Evolutionary conservation across 2,797 vertebrate species (phyloP).

Genomic region (Cetoscarus ocellatus): DNA sequence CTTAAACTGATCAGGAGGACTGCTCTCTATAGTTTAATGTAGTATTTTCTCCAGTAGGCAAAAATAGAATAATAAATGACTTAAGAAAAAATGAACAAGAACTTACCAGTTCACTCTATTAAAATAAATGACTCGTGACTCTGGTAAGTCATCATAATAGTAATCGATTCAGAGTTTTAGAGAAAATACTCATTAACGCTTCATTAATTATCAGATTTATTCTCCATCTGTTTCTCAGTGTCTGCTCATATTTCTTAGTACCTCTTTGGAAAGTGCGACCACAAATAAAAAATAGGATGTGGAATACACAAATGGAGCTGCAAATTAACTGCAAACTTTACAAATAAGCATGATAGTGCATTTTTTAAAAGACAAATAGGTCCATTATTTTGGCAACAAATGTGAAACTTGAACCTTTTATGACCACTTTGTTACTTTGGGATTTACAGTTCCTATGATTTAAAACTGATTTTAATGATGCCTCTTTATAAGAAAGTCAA

Average conservation of each 20-base stretch:
- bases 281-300: too few species aligned
- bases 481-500: too few species aligned
- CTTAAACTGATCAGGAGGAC: neutral
- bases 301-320: neutral
- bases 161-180: neutral
- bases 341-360: neutral
- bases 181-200: neutral
- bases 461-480: too few species aligned
- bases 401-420: neutral
- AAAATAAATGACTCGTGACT: neutral
- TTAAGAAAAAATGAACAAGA: neutral
- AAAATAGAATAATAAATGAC: neutral
- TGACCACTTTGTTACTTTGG: neutral
- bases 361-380: neutral
- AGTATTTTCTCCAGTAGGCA: neutral
- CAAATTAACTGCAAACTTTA: neutral
- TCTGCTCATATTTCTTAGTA: too few species aligned
- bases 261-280: too few species aligned
- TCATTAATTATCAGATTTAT: neutral
- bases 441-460: neutral
- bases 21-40: neutral
- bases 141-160: neutral
- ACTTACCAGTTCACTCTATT: neutral
- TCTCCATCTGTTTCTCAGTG: neutral
- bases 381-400: neutral